Evolutionary conservation across 1,140 invertebrate genomes (phyloP), one percentile per base, ranked within the genome.

Genomic region (Plodia interpunctella): DNA sequence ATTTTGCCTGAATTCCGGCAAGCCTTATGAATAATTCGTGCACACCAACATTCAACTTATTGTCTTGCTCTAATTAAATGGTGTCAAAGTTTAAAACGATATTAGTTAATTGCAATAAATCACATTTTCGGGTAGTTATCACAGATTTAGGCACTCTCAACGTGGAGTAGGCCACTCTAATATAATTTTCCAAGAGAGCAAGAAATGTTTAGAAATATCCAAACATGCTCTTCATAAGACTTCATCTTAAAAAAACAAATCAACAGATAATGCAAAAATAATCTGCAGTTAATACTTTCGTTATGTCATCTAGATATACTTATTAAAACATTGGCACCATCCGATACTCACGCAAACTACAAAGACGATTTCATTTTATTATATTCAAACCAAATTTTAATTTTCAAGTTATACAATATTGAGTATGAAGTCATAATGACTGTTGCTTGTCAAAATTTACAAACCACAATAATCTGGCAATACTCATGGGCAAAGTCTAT

Each of bases 111-210:
- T 76, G 68, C 65, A 68, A 59, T 69, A 68, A 71, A 83, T 79
- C 76, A 75, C 74, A 79, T 76, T 63, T 75, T 69, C 76, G 71
- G 76, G 60, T 65, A 63, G 59, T 74, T 81, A 83, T 81, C 78
- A 81, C 80, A 83, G 78, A 66, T 65, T 58, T 62, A 70, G 64
- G 67, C 60, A 52, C 65, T 32, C 53, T 56, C 60, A 32, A 44
- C 53, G 49, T 54, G 49, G 54, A 60, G 50, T 19, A 49, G 18
- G 18, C 51, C 51, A 53, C 21, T 0, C 51, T 25, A n/a, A 53
- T 20, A 53, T 53, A 20, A 53, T 21, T 25, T 53, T 15, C 4
- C 19, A 15, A n/a, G 20, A 53, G 51, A 21, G 19, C 51, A 25
- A 53, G 8, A 5, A 21, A 53, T 53, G 21, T 53, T 15, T 2